A percentile compares a stretch with the other conserved stretches of the same genome.
These are phyloP conservation scores for Eulimnadia texana DNA, from an alignment of 1,140 invertebrate species.

Conservation along the genomic window DNA sequence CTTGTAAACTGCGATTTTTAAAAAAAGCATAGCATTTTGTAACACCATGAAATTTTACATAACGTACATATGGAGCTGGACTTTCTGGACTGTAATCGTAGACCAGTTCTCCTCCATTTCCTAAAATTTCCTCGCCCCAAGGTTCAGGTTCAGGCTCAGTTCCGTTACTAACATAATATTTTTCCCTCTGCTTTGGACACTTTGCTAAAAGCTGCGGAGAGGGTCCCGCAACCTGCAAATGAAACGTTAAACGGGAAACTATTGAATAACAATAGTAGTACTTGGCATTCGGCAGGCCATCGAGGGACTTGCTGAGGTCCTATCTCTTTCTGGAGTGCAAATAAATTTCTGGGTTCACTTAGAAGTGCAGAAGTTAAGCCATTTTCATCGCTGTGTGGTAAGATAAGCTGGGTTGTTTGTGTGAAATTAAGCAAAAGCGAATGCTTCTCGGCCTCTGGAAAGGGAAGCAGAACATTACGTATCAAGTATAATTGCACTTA, in stretches of 20 bases:
- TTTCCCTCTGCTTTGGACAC: constrained; percentile 52
- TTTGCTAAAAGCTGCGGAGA: constrained; percentile 60
- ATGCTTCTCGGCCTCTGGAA: background rate
- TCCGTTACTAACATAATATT: constrained; percentile 59
- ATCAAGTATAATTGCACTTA: background rate
- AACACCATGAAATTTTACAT: background rate
- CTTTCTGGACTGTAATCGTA: constrained; percentile 74
- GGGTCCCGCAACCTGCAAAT: constrained; percentile 59
- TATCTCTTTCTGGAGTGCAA: constrained; percentile 46
- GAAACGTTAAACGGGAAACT: background rate
- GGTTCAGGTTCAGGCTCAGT: constrained; percentile 67
- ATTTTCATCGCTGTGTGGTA: constrained; percentile 2
- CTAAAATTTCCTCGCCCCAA: constrained; percentile 55
- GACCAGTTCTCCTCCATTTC: constrained; percentile 48
- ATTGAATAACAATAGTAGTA: constrained; percentile 25
- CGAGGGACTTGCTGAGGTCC: constrained; percentile 54
- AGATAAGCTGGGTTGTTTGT: constrained; percentile 7
- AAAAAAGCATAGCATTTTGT: background rate
- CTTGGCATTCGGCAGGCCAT: constrained; percentile 80
- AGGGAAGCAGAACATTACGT: background rate
- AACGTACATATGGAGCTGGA: constrained; percentile 72
- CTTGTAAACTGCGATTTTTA: constrained; percentile 6
- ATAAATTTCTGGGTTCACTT: constrained; percentile 48
- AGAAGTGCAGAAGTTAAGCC: constrained; percentile 37
- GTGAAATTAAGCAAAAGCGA: background rate